Percentiles rank a stretch among this genome's conserved stretches.
phyloP scores from a whole-genome alignment of 2,797 vertebrate genomes.

The Glyptemys insculpta region DNA sequence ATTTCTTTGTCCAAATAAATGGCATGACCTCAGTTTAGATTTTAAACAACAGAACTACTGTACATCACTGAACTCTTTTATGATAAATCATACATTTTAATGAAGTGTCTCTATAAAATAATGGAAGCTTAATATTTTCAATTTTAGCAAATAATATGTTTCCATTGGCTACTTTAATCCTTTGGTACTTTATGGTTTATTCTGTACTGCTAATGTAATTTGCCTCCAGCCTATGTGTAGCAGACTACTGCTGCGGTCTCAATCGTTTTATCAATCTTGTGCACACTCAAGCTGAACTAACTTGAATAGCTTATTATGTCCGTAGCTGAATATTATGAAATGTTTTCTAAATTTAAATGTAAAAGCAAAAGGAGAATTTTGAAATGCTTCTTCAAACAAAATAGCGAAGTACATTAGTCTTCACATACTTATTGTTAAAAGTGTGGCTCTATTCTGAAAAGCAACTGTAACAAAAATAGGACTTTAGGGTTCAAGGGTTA shows the following conservation, averaged over 20 bases:
- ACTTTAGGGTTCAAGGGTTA: background rate
- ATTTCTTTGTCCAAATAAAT: conserved; percentile 16
- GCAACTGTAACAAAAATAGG: background rate
- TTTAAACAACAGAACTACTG: conserved; percentile 20
- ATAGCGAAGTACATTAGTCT: background rate
- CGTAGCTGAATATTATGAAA: conserved; percentile 16
- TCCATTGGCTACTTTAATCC: background rate
- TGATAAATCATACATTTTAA: background rate
- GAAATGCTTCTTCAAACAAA: background rate
- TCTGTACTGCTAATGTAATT: conserved; percentile 12
- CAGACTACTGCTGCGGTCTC: background rate
- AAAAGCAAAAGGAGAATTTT: background rate
- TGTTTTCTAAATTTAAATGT: conserved; percentile 4
- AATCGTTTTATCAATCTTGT: background rate
- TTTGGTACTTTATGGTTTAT: background rate
- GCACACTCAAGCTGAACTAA: background rate
- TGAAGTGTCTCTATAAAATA: background rate
- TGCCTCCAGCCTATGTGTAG: background rate
- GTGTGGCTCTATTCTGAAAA: background rate
- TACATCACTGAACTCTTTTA: conserved; percentile 4
- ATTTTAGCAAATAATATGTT: conserved; percentile 12
- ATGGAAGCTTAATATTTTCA: conserved; percentile 1
- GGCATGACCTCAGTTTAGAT: background rate
- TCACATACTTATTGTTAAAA: background rate
- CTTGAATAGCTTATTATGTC: background rate